A percentile compares a stretch with the other conserved stretches of the same genome.
These are phyloP conservation scores for Vidua chalybeata DNA, from an alignment of 2,113 vertebrate species.

Conservation along the genomic window DNA sequence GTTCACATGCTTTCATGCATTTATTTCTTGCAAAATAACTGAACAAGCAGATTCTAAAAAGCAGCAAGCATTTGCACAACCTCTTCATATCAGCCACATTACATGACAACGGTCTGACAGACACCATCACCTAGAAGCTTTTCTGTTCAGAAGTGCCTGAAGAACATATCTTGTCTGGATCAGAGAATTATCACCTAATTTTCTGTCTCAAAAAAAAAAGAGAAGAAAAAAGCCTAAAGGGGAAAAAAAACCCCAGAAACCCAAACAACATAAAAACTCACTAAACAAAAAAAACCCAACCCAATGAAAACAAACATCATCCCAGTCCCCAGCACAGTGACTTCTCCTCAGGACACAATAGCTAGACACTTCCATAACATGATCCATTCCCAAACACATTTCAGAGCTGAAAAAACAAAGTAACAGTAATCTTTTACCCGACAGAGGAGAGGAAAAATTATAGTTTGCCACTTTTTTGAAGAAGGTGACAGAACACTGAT, in stretches of 20 bases:
- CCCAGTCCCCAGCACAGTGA: accelerated
- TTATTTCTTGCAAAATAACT: not conserved
- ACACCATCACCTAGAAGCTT: not conserved
- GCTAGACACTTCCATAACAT: not conserved
- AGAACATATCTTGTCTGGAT: not conserved
- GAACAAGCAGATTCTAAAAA: not conserved
- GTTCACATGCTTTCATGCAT: not conserved
- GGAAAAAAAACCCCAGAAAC: not conserved
- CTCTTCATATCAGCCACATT: not conserved
- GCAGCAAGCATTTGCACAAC: not conserved
- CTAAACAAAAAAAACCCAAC: not conserved
- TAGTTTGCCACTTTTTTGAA: not conserved
- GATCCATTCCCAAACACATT: not conserved
- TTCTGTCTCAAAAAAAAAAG: not conserved
- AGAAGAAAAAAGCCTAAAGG: not conserved
- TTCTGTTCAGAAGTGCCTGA: not conserved
- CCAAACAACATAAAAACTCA: not conserved
- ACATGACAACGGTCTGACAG: not conserved
- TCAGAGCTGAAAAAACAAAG: not conserved
- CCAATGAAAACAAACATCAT: not conserved
- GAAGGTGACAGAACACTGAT: not conserved
- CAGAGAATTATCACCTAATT: not conserved
- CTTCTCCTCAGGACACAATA: not conserved
- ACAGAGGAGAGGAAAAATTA: not conserved
- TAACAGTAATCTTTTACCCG: not conserved